phyloP scores from a whole-genome alignment of 2,888 invertebrate genomes.

The Autographa pulchrina region DNA sequence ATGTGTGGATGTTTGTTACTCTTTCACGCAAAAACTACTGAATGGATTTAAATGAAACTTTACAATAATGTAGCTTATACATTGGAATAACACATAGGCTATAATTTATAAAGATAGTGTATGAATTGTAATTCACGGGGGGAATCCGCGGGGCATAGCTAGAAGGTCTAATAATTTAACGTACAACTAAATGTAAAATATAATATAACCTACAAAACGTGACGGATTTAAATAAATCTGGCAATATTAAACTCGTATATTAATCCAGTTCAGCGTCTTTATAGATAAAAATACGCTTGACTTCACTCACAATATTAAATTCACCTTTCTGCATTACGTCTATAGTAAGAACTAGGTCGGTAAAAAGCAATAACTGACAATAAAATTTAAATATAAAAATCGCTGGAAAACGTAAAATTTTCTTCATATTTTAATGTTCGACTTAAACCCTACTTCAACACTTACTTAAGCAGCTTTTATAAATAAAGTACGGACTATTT shows the following conservation, averaged over 20 bases:
- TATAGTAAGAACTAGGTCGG: not conserved
- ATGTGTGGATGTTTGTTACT: no score
- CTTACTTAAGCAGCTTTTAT: not conserved
- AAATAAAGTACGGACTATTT: not conserved
- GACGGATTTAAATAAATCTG: not conserved
- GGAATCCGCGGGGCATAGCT: no score
- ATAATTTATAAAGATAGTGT: no score
- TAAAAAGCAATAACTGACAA: not conserved
- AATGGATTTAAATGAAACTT: no score
- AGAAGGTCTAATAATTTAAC: no score
- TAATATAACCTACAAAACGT: not conserved
- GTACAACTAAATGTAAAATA: no score
- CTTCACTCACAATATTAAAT: not conserved
- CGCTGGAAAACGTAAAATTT: not conserved
- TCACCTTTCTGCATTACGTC: not conserved
- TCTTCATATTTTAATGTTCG: not conserved
- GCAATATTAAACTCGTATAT: not conserved
- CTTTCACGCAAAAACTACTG: no score
- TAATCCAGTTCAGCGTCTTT: not conserved
- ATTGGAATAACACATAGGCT: no score
- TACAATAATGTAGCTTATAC: no score
- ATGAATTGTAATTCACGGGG: no score
- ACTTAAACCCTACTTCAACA: not conserved
- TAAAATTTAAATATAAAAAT: no score
- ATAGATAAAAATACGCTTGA: not conserved